phyloP scores from a whole-genome alignment of 2,113 vertebrate species.

The Dolichotis patagonum region DNA sequence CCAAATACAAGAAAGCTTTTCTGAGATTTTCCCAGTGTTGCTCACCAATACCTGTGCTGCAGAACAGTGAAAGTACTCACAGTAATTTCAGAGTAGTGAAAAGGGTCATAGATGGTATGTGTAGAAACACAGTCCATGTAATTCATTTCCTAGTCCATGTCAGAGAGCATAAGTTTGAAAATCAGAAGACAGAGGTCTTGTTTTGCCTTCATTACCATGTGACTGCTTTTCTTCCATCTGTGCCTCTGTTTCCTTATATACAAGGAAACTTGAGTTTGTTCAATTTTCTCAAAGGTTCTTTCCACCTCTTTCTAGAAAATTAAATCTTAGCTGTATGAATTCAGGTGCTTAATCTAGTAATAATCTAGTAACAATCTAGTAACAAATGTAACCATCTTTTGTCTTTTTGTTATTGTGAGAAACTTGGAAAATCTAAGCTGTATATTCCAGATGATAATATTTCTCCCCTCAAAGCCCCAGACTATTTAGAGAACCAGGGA shows the following conservation, averaged over 20 bases:
- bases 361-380: too few relatives aligned
- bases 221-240: not conserved
- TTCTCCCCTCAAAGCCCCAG: not conserved
- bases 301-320: not conserved
- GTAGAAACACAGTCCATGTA: not conserved
- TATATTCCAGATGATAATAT: rapidly evolving
- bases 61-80: not conserved
- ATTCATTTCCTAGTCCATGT: not conserved
- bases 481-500: not conserved
- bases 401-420: too few relatives aligned
- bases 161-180: not conserved
- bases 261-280: not conserved
- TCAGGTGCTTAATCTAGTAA: not conserved
- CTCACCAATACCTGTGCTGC: rapidly evolving
- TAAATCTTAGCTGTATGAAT: not conserved
- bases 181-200: not conserved
- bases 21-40: rapidly evolving
- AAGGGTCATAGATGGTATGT: rapidly evolving
- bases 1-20: not conserved
- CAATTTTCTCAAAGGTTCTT: not conserved
- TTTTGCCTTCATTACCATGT: rapidly evolving
- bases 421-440: too few relatives aligned
- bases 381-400: too few relatives aligned
- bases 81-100: not conserved
- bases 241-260: not conserved